Evolutionary conservation across 2,888 invertebrate species (phyloP).

Genomic region (Catocala nupta): DNA sequence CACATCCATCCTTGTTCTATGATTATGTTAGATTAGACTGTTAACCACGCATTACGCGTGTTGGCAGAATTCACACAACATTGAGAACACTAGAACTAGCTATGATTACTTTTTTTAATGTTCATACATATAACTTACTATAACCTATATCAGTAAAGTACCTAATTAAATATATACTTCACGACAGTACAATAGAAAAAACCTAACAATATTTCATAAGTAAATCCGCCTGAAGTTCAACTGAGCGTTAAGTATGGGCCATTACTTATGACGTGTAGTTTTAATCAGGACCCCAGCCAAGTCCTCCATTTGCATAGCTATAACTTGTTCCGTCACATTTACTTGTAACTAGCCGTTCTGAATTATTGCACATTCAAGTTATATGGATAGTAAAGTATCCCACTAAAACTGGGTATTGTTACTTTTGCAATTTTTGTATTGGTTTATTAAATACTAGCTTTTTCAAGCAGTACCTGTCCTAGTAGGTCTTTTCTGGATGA

Average conservation of each 20-base stretch:
- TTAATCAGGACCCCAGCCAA: slow-evolving; percentile 68
- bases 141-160: no score
- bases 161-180: no score
- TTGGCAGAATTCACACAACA: no score
- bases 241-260: slow-evolving; percentile 66
- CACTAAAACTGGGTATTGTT: not conserved
- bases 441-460: no score
- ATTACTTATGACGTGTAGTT: slow-evolving; percentile 72
- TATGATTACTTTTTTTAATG: no score
- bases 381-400: slow-evolving; percentile 24
- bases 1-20: no score
- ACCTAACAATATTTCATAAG: slow-evolving; percentile 54
- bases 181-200: slow-evolving; percentile 31
- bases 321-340: slow-evolving; percentile 77
- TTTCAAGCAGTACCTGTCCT: no score
- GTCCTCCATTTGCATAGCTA: slow-evolving; percentile 73
- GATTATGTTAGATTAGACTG: no score
- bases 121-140: no score
- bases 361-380: slow-evolving; percentile 43
- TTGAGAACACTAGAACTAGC: no score
- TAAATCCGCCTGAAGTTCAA: slow-evolving; percentile 64
- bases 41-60: no score
- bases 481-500: no score
- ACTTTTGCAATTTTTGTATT: not conserved
- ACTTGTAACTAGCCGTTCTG: slow-evolving; percentile 49